Base-by-base conservation (phyloP, 64 coral and sea anemone genomes). In the Stylophora pistillata region DNA sequence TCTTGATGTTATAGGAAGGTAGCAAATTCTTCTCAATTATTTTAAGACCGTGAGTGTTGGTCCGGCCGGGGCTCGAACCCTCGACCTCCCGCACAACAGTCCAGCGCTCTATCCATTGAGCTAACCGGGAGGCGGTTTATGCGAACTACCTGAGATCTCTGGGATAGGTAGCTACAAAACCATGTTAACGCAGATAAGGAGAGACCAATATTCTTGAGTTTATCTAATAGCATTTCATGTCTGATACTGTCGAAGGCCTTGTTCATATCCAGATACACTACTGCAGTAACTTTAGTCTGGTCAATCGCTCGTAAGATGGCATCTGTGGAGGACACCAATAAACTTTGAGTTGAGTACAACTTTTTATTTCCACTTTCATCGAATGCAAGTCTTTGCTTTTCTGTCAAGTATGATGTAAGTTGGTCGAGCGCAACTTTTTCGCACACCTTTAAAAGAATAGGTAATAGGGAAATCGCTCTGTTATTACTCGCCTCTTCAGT, bases 381-480 rank as follows among this genome's bases (percentile, higher is more conserved):
- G 3, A 28, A 26, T 25, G 85, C 34, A 41, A 87, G 5, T 26
- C 28, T 68, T 70, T 54, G n/a, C 10, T 57, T 89, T 71, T 30
- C 60, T 29, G 58, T 66, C 5, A 89, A 74, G 52, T 72, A 90
- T 26, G 88, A 57, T n/a, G 10, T 82, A 62, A 89, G 30, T 27
- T 81, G 88, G 30, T 89, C 65, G 23, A 89, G 64, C 30, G 63
- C 76, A 30, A 74, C 56, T 28, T 33, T 82, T 82, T 84, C 79
- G 25, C 79, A 85, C 53, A 85, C 31, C 73, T 91, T 91, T 13
- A 57, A 85, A 55, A 72, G 78, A 21, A 82, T 72, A 58, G 71
- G 57, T 5, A 91, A 72, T 2, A 91, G 79, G 13, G 89, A 76
- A 63, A 91, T 80, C 14, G 71, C 71, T 30, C 89, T 33, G n/a